Conservation (phyloP, 2,888 invertebrate species). For the Megamerina dolium region DNA sequence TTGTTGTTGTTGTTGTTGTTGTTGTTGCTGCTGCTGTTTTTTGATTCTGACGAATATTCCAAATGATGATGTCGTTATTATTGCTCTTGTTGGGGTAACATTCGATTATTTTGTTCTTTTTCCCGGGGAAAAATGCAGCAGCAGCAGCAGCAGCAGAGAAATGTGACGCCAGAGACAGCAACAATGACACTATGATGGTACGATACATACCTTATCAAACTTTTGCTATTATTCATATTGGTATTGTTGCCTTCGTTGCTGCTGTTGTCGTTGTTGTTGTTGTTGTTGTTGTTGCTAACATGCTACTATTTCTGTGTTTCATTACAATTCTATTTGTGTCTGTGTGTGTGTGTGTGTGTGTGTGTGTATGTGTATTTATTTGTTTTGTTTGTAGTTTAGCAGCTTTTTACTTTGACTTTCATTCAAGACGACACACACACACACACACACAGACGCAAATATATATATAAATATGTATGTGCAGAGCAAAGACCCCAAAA, state of each 20-base stretch:
- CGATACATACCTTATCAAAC: too few relatives aligned
- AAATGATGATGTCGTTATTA: not conserved
- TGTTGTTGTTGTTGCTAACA: not conserved
- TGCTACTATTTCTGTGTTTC: too few relatives aligned
- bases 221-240: not conserved
- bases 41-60: not conserved
- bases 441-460: too few relatives aligned
- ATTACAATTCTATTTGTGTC: slow-evolving; percentile 8
- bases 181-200: too few relatives aligned
- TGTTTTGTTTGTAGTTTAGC: slow-evolving; percentile 37
- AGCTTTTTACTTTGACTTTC: slow-evolving; percentile 48
- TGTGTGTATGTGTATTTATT: slow-evolving; percentile 7
- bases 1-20: not conserved
- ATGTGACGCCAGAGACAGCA: not conserved
- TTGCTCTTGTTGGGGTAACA: not conserved
- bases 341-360: not conserved
- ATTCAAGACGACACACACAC: slow-evolving; percentile 39
- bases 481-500: slow-evolving; percentile 12
- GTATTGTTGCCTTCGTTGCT: not conserved
- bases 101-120: not conserved
- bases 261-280: not conserved
- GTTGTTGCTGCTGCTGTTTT: not conserved
- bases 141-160: not conserved
- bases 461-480: too few relatives aligned
- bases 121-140: not conserved